Evolutionary conservation across 2,113 vertebrate genomes (phyloP).

Genomic region (Brienomyrus longianalis): DNA sequence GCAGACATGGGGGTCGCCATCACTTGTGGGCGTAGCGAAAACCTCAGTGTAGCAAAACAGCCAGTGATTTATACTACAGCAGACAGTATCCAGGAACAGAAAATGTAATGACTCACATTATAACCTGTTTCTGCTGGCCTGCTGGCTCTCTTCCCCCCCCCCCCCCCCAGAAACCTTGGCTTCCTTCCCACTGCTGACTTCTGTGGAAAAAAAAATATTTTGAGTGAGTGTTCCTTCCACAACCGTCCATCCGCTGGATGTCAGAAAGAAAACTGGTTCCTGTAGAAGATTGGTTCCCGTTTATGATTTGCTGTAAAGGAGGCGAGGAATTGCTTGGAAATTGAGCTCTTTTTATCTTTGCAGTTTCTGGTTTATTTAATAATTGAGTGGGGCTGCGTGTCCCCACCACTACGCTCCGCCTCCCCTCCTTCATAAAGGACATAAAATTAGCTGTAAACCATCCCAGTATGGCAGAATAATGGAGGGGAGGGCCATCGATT

Average conservation of each 20-base stretch:
- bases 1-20: not conserved
- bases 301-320: not conserved
- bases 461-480: slow-evolving; percentile 50
- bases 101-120: not conserved
- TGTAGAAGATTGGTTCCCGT: not conserved
- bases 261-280: not conserved
- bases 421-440: slow-evolving; percentile 23
- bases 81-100: slow-evolving; percentile 10
- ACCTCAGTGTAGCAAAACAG: not conserved
- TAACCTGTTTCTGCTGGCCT: slow-evolving; percentile 4
- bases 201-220: not conserved
- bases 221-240: not conserved
- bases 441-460: slow-evolving; percentile 50
- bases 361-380: not conserved
- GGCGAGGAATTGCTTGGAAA: not conserved
- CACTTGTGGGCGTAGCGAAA: not conserved
- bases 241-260: not conserved
- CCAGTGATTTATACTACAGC: not conserved
- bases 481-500: slow-evolving; percentile 31
- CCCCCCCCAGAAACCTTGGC: not conserved
- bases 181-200: not conserved
- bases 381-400: not conserved
- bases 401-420: not conserved
- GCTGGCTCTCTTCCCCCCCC: not conserved
- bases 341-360: not conserved